These are phyloP conservation scores for Drosophila suboccidentalis DNA, from an alignment of 2,888 invertebrate genomes.

Conservation along the genomic window DNA sequence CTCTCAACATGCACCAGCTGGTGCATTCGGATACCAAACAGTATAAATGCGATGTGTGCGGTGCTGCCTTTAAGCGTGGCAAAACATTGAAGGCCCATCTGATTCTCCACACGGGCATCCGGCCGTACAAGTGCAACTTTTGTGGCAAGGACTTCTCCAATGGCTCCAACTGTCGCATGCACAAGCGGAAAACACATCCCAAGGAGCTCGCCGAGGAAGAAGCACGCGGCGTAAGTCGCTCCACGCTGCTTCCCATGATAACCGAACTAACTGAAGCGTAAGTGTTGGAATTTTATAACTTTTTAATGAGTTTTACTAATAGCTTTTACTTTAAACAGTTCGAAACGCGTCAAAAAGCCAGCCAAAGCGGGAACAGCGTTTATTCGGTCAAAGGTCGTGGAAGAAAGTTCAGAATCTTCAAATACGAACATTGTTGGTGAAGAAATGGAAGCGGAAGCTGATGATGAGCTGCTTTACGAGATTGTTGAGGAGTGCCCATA, in stretches of 20 bases:
- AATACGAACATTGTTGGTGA: conserved; percentile 9
- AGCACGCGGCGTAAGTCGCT: conserved; percentile 79
- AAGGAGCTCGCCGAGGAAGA: conserved; percentile 84
- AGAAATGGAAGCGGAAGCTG: conserved; percentile 26
- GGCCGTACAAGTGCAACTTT: conserved; percentile 85
- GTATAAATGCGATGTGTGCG: conserved; percentile 84
- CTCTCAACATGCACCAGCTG: conserved; percentile 86
- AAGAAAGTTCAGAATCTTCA: conserved; percentile 17
- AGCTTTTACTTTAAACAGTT: conserved; percentile 25
- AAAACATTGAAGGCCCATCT: conserved; percentile 85
- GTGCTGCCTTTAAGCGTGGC: conserved; percentile 84
- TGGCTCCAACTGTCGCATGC: conserved; percentile 85
- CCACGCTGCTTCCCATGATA: conserved; percentile 82
- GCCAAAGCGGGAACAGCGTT: conserved; percentile 54
- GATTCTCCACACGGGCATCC: conserved; percentile 84
- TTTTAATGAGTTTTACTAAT: not conserved
- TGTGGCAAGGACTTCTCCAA: conserved; percentile 85
- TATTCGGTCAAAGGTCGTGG: conserved; percentile 18
- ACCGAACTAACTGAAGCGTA: conserved; percentile 84
- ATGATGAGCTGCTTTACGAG: conserved; percentile 52
- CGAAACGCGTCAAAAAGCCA: conserved; percentile 68
- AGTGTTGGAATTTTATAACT: conserved; percentile 20
- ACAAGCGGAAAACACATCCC: conserved; percentile 85
- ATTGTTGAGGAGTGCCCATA: conserved; percentile 59
- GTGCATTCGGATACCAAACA: conserved; percentile 84